A percentile compares a stretch with the other conserved stretches of the same genome.
Evolutionary conservation across 2,113 vertebrate species (phyloP).

Genomic region (Sylvilagus bachmani): DNA sequence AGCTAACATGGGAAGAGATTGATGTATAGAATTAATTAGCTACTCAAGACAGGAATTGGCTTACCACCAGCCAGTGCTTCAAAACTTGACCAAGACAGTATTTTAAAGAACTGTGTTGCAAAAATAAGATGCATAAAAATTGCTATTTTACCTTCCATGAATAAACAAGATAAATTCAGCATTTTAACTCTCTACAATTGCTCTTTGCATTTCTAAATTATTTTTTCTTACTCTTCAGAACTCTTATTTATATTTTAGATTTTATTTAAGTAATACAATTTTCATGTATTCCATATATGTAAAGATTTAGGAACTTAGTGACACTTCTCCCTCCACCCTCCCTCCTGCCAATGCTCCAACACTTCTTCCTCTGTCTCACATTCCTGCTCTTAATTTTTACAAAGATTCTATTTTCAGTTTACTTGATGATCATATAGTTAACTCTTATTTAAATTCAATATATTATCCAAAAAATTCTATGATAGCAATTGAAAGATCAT

Average conservation of each 20-base stretch:
- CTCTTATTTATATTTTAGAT: neutral
- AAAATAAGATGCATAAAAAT: neutral
- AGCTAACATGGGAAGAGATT: neutral
- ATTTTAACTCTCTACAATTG: neutral
- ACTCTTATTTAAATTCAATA: neutral
- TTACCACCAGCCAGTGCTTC: neutral
- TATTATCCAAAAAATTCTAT: neutral
- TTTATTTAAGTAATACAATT: no score
- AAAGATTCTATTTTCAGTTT: no score
- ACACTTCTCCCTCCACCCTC: no score
- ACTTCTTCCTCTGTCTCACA: no score
- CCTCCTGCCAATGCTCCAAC: no score
- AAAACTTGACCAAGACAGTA: neutral
- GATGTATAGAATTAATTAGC: neutral
- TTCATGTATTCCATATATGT: no score
- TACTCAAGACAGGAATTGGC: neutral
- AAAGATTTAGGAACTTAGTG: no score
- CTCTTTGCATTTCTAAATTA: neutral
- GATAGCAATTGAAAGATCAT: neutral
- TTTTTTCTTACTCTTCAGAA: neutral
- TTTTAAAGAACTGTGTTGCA: neutral
- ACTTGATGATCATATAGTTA: no score
- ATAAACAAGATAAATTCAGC: neutral
- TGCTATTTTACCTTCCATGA: neutral
- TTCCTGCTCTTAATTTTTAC: no score